phyloP scores from a whole-genome alignment of 1,140 invertebrate species.

The Ceratosolen fusciceps region DNA sequence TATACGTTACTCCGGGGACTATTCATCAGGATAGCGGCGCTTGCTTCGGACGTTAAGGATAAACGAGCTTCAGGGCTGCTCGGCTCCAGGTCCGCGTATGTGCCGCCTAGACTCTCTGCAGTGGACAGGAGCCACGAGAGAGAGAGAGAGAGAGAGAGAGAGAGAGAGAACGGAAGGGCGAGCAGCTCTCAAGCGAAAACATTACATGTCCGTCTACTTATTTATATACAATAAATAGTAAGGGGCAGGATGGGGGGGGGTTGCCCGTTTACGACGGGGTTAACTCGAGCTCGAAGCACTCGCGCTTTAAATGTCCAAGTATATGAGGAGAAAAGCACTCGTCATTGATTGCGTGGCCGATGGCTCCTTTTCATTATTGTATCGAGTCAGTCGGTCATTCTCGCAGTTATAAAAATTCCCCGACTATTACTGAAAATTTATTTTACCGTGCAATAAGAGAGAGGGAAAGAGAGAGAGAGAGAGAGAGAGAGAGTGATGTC shows the following conservation, averaged over 20 bases:
- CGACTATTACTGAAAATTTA: slow-evolving; percentile 32
- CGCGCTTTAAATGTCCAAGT: not conserved
- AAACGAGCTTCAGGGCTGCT: slow-evolving; percentile 22
- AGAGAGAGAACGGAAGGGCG: not conserved
- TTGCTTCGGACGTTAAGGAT: slow-evolving; percentile 25
- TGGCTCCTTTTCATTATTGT: not conserved
- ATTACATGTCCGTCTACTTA: not conserved
- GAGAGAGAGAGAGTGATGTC: not conserved
- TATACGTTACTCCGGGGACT: slow-evolving; percentile 21
- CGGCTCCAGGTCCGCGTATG: not conserved
- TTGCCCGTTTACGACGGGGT: not conserved
- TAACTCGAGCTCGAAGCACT: not conserved
- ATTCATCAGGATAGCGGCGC: slow-evolving; percentile 21
- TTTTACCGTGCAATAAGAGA: no score
- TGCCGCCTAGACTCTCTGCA: not conserved
- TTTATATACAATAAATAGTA: not conserved
- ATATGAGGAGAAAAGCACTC: not conserved
- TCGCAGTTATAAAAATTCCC: not conserved
- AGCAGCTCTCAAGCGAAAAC: not conserved
- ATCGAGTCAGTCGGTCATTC: not conserved
- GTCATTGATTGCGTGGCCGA: not conserved
- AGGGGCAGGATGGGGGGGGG: no score
- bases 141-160: not conserved
- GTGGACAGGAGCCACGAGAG: not conserved
- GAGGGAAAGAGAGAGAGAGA: no score